Conservation (phyloP, 2,888 invertebrate genomes). For the Andricus curvator region DNA sequence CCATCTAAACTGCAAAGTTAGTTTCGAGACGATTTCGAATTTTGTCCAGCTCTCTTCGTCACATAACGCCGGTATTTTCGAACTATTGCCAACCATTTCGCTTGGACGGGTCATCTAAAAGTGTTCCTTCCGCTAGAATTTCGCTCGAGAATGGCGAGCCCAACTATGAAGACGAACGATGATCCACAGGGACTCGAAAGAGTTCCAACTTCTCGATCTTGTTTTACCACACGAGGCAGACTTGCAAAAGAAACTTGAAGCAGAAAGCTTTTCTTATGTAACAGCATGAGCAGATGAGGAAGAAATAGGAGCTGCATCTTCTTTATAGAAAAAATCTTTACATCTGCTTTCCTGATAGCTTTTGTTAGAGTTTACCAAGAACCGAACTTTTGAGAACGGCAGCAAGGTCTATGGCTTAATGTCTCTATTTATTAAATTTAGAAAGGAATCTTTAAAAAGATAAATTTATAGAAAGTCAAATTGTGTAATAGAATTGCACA, state of each 20-base stretch:
- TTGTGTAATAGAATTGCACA: too few species aligned
- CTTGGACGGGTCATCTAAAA: slow-evolving; percentile 23
- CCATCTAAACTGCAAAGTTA: slow-evolving; percentile 10
- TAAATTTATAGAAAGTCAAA: too few species aligned
- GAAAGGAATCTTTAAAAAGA: too few species aligned
- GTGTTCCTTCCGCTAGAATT: slow-evolving; percentile 14
- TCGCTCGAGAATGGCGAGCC: slow-evolving; percentile 15
- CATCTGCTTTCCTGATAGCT: not conserved
- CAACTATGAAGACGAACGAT: slow-evolving; percentile 24
- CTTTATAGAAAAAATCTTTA: not conserved
- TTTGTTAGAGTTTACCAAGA: too few species aligned
- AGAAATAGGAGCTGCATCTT: slow-evolving; percentile 8
- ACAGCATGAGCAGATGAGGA: not conserved
- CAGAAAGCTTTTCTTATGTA: slow-evolving; percentile 12
- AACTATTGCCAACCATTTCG: slow-evolving; percentile 5
- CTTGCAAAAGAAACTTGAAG: not conserved
- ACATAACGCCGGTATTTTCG: slow-evolving; percentile 23
- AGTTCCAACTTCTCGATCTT: slow-evolving; percentile 36
- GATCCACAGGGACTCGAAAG: slow-evolving; percentile 32
- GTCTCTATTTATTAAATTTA: too few species aligned
- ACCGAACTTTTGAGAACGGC: too few species aligned
- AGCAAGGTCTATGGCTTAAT: too few species aligned
- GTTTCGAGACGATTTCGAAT: slow-evolving; percentile 27
- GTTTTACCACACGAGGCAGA: not conserved
- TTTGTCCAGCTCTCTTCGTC: not conserved